Percentiles rank a stretch among this genome's conserved stretches.
Evolutionary conservation across 2,888 invertebrate species (phyloP).

Genomic region (Epistrophella euchroma): DNA sequence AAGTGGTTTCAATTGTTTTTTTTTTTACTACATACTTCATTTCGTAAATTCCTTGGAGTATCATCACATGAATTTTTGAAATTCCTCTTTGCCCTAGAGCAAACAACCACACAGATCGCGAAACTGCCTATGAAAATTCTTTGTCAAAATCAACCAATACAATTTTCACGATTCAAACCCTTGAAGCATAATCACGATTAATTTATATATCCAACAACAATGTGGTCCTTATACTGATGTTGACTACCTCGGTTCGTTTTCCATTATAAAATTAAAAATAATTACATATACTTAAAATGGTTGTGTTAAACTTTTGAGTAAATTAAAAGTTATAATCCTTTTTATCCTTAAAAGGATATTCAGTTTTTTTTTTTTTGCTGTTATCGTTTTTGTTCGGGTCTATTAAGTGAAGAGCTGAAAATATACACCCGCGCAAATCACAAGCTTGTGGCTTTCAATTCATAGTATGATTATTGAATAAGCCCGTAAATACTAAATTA

Average conservation of each 20-base stretch:
- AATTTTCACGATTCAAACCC: background rate
- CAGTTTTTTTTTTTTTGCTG: background rate
- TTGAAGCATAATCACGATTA: background rate
- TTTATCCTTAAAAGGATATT: conserved; percentile 8
- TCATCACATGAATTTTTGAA: background rate
- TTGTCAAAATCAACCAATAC: background rate
- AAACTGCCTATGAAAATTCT: background rate
- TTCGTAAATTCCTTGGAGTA: background rate
- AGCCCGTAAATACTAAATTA: conserved; percentile 73
- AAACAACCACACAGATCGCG: background rate
- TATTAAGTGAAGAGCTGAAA: background rate
- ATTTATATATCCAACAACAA: background rate
- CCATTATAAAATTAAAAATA: conserved; percentile 7
- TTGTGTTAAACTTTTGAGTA: conserved; percentile 26
- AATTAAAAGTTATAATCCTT: conserved; percentile 34
- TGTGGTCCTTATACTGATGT: background rate
- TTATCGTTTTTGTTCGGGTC: background rate
- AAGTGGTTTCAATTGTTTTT: too few species aligned
- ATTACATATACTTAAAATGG: background rate
- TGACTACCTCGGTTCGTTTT: background rate
- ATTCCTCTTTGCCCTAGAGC: background rate
- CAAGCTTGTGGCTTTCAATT: conserved; percentile 29
- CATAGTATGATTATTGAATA: conserved; percentile 72
- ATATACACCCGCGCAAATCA: conserved; percentile 6
- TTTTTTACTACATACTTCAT: too few species aligned